These are phyloP conservation scores for Prionchulus punctatus DNA, from an alignment of 2,888 invertebrate genomes.

Conservation along the genomic window DNA sequence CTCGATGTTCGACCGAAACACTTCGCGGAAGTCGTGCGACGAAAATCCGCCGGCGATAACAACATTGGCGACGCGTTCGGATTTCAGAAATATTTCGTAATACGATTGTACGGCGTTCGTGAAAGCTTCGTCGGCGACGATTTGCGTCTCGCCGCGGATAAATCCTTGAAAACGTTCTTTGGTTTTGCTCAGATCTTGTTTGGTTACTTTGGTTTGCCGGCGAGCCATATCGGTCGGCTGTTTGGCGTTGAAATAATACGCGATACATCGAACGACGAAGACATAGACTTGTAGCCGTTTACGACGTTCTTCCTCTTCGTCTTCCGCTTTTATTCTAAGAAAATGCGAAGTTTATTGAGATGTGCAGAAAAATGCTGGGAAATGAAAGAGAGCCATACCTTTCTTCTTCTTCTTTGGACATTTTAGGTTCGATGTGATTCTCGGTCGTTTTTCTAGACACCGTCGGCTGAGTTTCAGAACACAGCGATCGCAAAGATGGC, in stretches of 20 bases:
- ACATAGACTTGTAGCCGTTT: conserved; percentile 87
- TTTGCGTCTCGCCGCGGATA: conserved; percentile 93
- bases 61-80: conserved; percentile 86
- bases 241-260: conserved; percentile 98
- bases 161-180: conserved; percentile 85
- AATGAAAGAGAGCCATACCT: conserved; percentile 14
- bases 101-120: conserved; percentile 89
- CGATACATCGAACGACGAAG: conserved; percentile 88
- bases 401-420: conserved; percentile 29
- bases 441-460: neutral
- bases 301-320: conserved; percentile 88
- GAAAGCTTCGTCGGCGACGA: conserved; percentile 92
- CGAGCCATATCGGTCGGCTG: conserved; percentile 92
- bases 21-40: conserved; percentile 90
- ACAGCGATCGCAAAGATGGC: conserved; percentile 1
- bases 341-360: neutral
- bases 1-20: conserved; percentile 87
- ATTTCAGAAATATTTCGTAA: conserved; percentile 84
- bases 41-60: conserved; percentile 95
- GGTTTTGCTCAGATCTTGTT: conserved; percentile 83
- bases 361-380: too few species aligned
- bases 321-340: conserved; percentile 57
- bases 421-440: conserved; percentile 9
- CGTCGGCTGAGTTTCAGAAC: neutral
- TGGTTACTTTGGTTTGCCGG: conserved; percentile 83